A percentile compares a stretch with the other conserved stretches of the same genome.
phyloP scores from a whole-genome alignment of 2,888 invertebrate species.

The Ophioninae sp. region DNA sequence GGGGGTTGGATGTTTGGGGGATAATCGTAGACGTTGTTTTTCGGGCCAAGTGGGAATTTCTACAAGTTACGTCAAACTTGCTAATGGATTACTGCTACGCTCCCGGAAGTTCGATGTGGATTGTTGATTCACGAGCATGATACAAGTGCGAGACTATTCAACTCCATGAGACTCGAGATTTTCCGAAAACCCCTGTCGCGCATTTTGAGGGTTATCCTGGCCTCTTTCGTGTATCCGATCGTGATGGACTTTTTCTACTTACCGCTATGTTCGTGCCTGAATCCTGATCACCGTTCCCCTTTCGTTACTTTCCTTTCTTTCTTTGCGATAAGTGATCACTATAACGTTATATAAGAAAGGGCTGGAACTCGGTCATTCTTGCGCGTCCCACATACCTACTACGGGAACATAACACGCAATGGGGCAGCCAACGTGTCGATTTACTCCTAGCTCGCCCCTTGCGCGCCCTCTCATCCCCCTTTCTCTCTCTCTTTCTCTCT shows the following conservation, averaged over 20 bases:
- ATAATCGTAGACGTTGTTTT: too few relatives aligned
- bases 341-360: slow-evolving; percentile 33
- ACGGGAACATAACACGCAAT: slow-evolving; percentile 62
- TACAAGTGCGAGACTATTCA: too few relatives aligned
- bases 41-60: too few relatives aligned
- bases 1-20: too few relatives aligned
- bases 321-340: slow-evolving; percentile 31
- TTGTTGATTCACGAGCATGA: too few relatives aligned
- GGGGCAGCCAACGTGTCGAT: slow-evolving; percentile 54
- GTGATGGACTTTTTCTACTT: slow-evolving; percentile 65
- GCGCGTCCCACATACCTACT: slow-evolving; percentile 61
- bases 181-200: background rate
- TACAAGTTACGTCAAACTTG: too few relatives aligned
- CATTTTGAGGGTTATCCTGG: too few relatives aligned
- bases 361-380: slow-evolving; percentile 61
- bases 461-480: slow-evolving; percentile 32
- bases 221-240: slow-evolving; percentile 53
- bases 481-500: slow-evolving; percentile 41
- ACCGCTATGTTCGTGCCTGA: slow-evolving; percentile 23
- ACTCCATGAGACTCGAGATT: background rate
- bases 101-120: too few relatives aligned
- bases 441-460: slow-evolving; percentile 41
- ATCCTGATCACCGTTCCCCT: slow-evolving; percentile 28
- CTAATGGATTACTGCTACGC: too few relatives aligned
- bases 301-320: slow-evolving; percentile 21